phyloP scores from a whole-genome alignment of 2,113 vertebrate species.

The Lepus timidus region DNA sequence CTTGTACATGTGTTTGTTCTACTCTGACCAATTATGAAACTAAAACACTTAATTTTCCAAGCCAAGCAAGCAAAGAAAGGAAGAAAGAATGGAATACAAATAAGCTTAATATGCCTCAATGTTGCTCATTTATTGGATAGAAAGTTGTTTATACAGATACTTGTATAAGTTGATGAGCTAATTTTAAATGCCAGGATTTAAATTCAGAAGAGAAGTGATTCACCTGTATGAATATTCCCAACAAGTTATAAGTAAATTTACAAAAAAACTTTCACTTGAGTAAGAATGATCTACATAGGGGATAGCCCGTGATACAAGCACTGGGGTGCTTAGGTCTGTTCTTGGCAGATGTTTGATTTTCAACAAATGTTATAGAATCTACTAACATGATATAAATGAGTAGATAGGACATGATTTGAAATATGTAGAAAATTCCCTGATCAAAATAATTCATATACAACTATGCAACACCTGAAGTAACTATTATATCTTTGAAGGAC shows the following conservation, averaged over 20 bases:
- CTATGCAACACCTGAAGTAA: not conserved
- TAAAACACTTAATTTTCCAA: not conserved
- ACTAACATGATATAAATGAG: not conserved
- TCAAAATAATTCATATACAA: not conserved
- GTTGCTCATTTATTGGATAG: not conserved
- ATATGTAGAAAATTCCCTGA: not conserved
- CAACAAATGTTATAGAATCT: not conserved
- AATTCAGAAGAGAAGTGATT: not conserved
- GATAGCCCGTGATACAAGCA: too few species aligned
- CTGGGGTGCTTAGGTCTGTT: not conserved
- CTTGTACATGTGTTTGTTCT: not conserved
- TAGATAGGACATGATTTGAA: not conserved
- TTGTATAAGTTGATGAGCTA: not conserved
- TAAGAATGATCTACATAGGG: not conserved
- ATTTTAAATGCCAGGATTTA: conserved; percentile 29
- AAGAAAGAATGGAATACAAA: not conserved
- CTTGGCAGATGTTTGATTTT: not conserved
- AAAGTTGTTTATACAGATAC: not conserved
- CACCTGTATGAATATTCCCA: not conserved
- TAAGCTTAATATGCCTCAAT: not conserved
- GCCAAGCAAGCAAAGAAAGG: not conserved
- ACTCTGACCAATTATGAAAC: not conserved
- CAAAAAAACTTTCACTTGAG: not conserved
- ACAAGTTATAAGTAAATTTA: not conserved
- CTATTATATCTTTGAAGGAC: not conserved